These are phyloP conservation scores for Heliconius hermathena DNA, from an alignment of 1,140 invertebrate species.

Conservation along the genomic window DNA sequence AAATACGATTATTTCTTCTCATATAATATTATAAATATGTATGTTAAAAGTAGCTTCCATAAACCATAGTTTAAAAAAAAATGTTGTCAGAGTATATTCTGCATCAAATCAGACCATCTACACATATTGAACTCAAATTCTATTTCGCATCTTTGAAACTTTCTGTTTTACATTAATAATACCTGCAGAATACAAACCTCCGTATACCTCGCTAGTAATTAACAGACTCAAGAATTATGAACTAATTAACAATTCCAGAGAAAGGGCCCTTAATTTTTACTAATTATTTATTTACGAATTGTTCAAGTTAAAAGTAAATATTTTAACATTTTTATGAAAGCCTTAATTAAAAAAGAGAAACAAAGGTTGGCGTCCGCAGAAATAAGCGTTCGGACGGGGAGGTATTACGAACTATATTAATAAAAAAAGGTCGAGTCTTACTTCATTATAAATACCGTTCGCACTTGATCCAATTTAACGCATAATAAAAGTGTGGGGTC, in stretches of 20 bases:
- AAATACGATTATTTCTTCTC: background rate
- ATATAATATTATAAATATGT: background rate
- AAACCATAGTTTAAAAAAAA: too few species aligned
- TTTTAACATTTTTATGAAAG: conserved; percentile 26
- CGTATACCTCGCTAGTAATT: background rate
- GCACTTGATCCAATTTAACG: conserved; percentile 65
- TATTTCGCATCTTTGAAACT: too few species aligned
- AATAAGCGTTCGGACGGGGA: conserved; percentile 1
- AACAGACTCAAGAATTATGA: conserved; percentile 15
- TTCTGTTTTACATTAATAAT: too few species aligned
- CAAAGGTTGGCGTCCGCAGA: conserved; percentile 8
- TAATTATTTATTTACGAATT: conserved; percentile 23
- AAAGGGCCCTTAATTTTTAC: conserved; percentile 11
- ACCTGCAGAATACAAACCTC: background rate
- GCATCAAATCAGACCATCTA: too few species aligned
- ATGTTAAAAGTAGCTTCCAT: too few species aligned
- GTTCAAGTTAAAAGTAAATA: conserved; percentile 22
- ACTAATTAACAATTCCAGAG: conserved; percentile 5
- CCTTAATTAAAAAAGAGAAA: conserved; percentile 27
- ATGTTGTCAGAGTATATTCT: too few species aligned
- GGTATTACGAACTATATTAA: conserved; percentile 17
- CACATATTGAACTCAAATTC: too few species aligned
- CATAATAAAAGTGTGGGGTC: conserved; percentile 68
- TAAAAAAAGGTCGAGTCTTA: conserved; percentile 15
- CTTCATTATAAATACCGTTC: conserved; percentile 32